phyloP scores from a whole-genome alignment of 2,888 invertebrate species.

The Drosophila kanekoi region DNA sequence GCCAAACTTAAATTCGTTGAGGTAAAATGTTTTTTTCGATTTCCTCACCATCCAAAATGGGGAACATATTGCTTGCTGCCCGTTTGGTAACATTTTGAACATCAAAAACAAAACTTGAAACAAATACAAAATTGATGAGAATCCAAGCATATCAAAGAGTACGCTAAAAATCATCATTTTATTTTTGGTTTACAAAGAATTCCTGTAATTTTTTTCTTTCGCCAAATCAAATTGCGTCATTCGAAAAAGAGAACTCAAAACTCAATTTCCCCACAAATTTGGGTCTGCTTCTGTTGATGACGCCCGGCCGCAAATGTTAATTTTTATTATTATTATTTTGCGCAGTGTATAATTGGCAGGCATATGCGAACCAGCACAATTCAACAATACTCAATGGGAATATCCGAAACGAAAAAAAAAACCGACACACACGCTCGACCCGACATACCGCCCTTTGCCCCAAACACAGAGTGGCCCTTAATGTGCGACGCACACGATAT shows the following conservation, averaged over 20 bases:
- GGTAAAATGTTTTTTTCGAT: background rate
- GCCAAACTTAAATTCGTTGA: too few species aligned
- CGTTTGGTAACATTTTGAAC: slow-evolving; percentile 4
- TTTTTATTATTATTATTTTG: slow-evolving; percentile 58
- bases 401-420: slow-evolving; percentile 20
- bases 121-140: background rate
- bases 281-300: slow-evolving; percentile 57
- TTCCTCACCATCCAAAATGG: background rate
- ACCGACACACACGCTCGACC: slow-evolving; percentile 2
- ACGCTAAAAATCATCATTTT: too few species aligned
- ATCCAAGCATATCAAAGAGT: slow-evolving; percentile 35
- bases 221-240: slow-evolving; percentile 51
- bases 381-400: slow-evolving; percentile 27
- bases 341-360: slow-evolving; percentile 54
- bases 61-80: slow-evolving; percentile 14
- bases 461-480: slow-evolving; percentile 27
- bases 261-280: slow-evolving; percentile 22
- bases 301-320: slow-evolving; percentile 45
- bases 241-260: slow-evolving; percentile 17
- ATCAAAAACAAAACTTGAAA: slow-evolving; percentile 31
- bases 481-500: slow-evolving; percentile 48
- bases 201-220: slow-evolving; percentile 21
- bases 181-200: slow-evolving; percentile 24
- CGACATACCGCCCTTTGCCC: slow-evolving; percentile 2
- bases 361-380: slow-evolving; percentile 13